A percentile compares a stretch with the other conserved stretches of the same genome.
phyloP scores from a whole-genome alignment of 2,113 vertebrate species.

The Pteropus alecto region DNA sequence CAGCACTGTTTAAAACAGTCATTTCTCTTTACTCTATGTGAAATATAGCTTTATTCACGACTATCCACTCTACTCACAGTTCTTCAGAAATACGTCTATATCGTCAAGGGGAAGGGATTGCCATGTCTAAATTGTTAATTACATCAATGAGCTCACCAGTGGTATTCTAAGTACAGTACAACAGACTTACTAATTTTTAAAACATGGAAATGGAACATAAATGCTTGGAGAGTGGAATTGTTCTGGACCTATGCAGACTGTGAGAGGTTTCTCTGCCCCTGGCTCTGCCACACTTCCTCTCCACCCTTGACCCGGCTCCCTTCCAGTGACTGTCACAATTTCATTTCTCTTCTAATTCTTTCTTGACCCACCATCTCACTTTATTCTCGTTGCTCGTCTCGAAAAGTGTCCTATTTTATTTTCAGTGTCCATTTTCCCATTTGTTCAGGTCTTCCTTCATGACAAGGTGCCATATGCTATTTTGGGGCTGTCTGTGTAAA shows the following conservation, averaged over 20 bases:
- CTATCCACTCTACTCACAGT: background rate
- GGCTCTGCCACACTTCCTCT: background rate
- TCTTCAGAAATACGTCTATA: background rate
- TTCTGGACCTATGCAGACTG: background rate
- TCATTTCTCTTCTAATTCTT: background rate
- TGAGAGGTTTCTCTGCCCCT: background rate
- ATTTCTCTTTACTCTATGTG: background rate
- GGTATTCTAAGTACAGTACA: background rate
- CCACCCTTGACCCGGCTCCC: accelerated
- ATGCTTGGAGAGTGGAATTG: background rate
- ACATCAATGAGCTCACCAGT: background rate
- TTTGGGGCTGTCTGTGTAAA: background rate
- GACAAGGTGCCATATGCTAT: background rate
- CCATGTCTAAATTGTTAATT: background rate
- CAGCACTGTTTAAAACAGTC: background rate
- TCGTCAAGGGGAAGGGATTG: background rate
- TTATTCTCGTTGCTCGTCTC: background rate
- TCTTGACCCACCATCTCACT: background rate
- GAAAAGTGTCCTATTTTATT: background rate
- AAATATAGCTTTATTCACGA: background rate
- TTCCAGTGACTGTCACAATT: background rate
- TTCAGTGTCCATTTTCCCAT: background rate
- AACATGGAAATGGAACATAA: background rate
- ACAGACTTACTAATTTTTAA: background rate
- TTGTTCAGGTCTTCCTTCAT: background rate